Evolutionary conservation across 2,797 vertebrate species (phyloP), one percentile per base, ranked within the genome.

Genomic region (Linurgus olivaceus): DNA sequence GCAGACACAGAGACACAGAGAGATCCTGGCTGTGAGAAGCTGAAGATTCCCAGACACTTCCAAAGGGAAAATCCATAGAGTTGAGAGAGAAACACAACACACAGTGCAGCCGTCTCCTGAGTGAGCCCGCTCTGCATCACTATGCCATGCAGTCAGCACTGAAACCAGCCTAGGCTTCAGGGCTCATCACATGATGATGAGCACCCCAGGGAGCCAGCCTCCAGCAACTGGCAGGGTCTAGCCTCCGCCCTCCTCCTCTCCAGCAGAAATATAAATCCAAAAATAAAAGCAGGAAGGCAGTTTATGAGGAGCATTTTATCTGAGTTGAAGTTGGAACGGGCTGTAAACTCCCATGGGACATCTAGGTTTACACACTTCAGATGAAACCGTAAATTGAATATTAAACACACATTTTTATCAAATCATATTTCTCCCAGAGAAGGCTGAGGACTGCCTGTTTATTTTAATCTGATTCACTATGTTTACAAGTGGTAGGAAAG

Each of bases 321-420:
- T 82, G 67, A 94, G 61, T 62, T 94, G 23, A 93, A 93, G 70
- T 71, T 81, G 73, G 85, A 92, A 89, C 10, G 1, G 90, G 95
- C 91, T 85, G 72, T 68, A 33, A 93, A 40, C 38, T 76, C 89
- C 93, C 90, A 65, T 7, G 3, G 95, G 70, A 84, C 75, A 86
- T 76, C 75, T 63, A 95, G 50, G 71, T 93, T 93, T 92, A 74
- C 58, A 88, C 76, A 58, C 84, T 94, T 96, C 47, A 23, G 90
- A 92, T 96, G 91, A 87, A 96, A 94, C 80, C 38, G 28, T 87
- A 93, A 88, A 93, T 17, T 92, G 78, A 94, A 88, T 93, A 96
- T 80, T 86, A 80, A 85, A 72, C 66, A 89, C 58, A 35, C 57
- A 77, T 90, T 94, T 93, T 94, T 93, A 96, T 81, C 93, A 96